Conservation (phyloP, 2,888 invertebrate genomes). For the Andrena hattorfiana region DNA sequence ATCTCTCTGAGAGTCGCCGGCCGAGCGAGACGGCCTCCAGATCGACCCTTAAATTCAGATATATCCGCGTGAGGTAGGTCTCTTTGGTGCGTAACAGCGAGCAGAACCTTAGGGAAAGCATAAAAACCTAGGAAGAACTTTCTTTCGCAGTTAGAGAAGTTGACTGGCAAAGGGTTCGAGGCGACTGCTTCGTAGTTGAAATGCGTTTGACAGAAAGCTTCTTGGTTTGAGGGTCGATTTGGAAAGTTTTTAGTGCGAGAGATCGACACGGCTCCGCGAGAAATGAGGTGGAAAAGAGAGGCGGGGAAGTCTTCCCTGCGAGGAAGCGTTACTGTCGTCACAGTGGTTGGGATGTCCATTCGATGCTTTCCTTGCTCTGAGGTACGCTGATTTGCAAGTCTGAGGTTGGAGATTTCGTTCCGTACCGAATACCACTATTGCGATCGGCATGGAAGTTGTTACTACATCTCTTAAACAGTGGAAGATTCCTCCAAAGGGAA, state of each 20-base stretch:
- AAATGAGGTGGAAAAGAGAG: background rate
- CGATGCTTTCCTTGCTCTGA: slow-evolving; percentile 1
- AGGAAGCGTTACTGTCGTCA: background rate
- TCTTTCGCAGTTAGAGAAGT: background rate
- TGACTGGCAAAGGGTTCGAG: background rate
- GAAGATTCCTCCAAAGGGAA: background rate
- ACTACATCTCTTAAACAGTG: background rate
- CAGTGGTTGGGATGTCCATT: background rate
- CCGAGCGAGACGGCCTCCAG: background rate
- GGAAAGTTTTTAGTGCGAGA: background rate
- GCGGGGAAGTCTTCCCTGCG: slow-evolving; percentile 1
- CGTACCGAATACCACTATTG: too few species aligned
- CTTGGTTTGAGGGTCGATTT: slow-evolving; percentile 12
- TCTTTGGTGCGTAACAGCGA: background rate
- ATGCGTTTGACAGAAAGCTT: background rate
- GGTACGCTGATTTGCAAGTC: background rate
- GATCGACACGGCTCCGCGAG: background rate
- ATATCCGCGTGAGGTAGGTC: background rate
- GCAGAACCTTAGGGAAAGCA: background rate
- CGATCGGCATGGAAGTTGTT: too few species aligned
- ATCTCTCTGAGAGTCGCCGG: background rate
- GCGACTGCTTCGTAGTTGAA: background rate
- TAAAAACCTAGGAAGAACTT: background rate
- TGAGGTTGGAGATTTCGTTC: too few species aligned
- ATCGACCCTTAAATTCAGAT: slow-evolving; percentile 1